Evolutionary conservation across 2,113 vertebrate genomes (phyloP).

Genomic region (Oryzias curvinotus): DNA sequence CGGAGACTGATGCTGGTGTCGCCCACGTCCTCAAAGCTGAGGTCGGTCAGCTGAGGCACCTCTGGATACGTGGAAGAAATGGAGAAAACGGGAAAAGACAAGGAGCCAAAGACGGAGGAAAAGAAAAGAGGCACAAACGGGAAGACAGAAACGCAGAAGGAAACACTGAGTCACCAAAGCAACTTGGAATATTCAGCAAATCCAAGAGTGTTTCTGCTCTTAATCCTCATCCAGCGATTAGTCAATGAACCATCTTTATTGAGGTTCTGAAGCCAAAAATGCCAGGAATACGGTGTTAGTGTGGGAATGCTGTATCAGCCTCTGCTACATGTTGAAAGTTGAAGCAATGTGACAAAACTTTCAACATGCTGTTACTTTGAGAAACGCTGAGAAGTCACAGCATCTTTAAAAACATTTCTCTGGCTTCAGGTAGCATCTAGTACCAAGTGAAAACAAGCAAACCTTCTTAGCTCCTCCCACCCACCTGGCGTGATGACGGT

Average conservation of each 20-base stretch:
- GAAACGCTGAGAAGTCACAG: background rate
- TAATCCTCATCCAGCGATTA: background rate
- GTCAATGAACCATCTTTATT: conserved; percentile 40
- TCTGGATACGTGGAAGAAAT: conserved; percentile 75
- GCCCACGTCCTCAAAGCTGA: conserved; percentile 92
- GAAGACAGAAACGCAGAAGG: conserved; percentile 8
- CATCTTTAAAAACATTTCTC: too few species aligned
- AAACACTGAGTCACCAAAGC: conserved; percentile 19
- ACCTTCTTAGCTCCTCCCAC: conserved; percentile 10
- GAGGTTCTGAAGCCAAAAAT: conserved; percentile 27
- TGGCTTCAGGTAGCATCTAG: background rate
- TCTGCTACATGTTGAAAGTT: conserved; percentile 21
- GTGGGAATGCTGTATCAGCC: background rate
- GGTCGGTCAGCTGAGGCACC: conserved; percentile 91
- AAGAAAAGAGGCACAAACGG: conserved; percentile 7
- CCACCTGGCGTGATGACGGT: conserved; percentile 88
- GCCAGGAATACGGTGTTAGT: background rate
- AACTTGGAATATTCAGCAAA: conserved; percentile 15
- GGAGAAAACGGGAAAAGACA: background rate
- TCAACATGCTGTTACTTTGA: conserved; percentile 13
- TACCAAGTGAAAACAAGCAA: background rate
- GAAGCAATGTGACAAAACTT: conserved; percentile 7
- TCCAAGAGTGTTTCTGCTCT: conserved; percentile 12
- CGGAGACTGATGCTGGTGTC: conserved; percentile 93
- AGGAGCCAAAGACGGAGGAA: conserved; percentile 1